Percentiles rank a stretch among this genome's conserved stretches.
Conservation (phyloP, 2,888 invertebrate genomes). For the Rhingia rostrata region DNA sequence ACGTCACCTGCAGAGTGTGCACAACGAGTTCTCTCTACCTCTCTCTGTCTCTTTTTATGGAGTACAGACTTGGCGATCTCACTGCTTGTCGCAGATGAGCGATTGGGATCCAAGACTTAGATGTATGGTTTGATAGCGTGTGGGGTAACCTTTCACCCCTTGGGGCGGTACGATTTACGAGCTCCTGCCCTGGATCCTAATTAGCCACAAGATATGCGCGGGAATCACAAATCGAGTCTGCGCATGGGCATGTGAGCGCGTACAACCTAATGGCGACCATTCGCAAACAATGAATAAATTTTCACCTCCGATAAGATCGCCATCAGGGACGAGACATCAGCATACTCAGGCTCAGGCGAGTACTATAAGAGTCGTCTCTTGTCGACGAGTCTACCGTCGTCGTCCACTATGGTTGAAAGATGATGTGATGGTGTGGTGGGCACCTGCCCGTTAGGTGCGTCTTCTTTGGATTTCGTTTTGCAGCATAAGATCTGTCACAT, state of each 20-base stretch:
- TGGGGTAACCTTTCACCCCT: constrained; percentile 73
- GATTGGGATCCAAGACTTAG: constrained; percentile 40
- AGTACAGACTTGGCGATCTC: background rate
- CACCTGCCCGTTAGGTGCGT: constrained; percentile 71
- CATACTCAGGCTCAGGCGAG: background rate
- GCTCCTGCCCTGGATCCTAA: constrained; percentile 65
- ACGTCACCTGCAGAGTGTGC: constrained; percentile 62
- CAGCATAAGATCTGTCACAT: constrained; percentile 49
- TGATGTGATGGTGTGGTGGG: constrained; percentile 10
- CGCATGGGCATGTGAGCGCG: constrained; percentile 17
- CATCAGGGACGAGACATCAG: constrained; percentile 57
- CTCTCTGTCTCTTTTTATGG: background rate
- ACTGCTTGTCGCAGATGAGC: constrained; percentile 50
- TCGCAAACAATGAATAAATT: constrained; percentile 77
- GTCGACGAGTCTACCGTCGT: constrained; percentile 1
- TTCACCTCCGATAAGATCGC: constrained; percentile 78
- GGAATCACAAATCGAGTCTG: constrained; percentile 24
- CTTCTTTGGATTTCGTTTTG: constrained; percentile 38
- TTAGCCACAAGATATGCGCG: constrained; percentile 61
- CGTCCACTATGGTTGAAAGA: background rate
- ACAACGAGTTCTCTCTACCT: constrained; percentile 14
- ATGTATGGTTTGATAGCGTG: constrained; percentile 58
- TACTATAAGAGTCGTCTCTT: constrained; percentile 35
- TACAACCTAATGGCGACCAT: constrained; percentile 65
- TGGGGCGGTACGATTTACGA: constrained; percentile 71